Evolutionary conservation across 2,113 vertebrate genomes (phyloP).

Genomic region (Sinocyclocheilus rhinocerous): DNA sequence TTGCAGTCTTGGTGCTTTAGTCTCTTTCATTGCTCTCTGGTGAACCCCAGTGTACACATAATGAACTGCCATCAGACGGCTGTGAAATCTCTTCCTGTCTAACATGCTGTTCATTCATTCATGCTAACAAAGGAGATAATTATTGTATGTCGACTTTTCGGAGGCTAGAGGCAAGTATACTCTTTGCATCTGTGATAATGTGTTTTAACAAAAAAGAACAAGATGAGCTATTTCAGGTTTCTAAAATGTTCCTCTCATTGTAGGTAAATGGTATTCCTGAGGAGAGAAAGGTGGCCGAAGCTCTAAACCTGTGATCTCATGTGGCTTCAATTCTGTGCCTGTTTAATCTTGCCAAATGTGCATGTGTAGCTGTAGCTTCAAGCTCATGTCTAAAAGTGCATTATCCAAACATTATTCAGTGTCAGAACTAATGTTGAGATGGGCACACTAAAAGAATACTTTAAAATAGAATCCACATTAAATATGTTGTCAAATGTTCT

Average conservation of each 20-base stretch:
- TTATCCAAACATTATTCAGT: background rate
- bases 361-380: slow-evolving; percentile 60
- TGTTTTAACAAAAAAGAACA: background rate
- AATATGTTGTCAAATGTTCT: background rate
- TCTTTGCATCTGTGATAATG: slow-evolving; percentile 24
- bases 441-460: background rate
- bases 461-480: background rate
- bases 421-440: slow-evolving; percentile 4
- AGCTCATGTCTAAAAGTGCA: slow-evolving; percentile 17
- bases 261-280: slow-evolving; percentile 99
- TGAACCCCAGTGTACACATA: slow-evolving; percentile 61
- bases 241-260: slow-evolving; percentile 50
- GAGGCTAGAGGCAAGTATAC: slow-evolving; percentile 95
- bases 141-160: slow-evolving; percentile 98
- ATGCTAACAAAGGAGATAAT: slow-evolving; percentile 97
- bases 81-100: slow-evolving; percentile 59
- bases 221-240: background rate
- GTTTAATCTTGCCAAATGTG: slow-evolving; percentile 63
- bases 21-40: slow-evolving; percentile 29
- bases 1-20: background rate
- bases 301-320: slow-evolving; percentile 84
- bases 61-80: slow-evolving; percentile 54
- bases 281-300: slow-evolving; percentile 94
- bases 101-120: slow-evolving; percentile 80
- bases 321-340: background rate